Evolutionary conservation across 2,888 invertebrate genomes (phyloP), one percentile per base, ranked within the genome.

Genomic region (Epistrophella euchroma): DNA sequence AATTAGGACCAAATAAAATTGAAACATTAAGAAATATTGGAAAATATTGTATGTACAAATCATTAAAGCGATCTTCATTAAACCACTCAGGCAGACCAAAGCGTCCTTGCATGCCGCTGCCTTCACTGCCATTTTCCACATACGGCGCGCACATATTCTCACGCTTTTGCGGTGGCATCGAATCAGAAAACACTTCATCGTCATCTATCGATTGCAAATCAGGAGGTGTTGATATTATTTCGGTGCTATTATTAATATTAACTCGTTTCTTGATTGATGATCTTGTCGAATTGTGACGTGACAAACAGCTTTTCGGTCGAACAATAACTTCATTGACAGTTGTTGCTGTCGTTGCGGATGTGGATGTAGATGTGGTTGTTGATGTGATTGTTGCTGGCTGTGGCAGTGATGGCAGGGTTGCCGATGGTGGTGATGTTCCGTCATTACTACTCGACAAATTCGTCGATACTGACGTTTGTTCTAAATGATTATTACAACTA

Each of bases 141-240:
- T 94, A 94, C 0, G 93, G 93, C 4, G 93, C 93, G 86, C 93
- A 93, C 91, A 93, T 92, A 90, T 93, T 93, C 87, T 93, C 93
- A 56, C 93, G 92, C 77, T 92, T 91, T 68, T 92, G 91, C 13
- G 93, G 92, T 40, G 93, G 93, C 85, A 93, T 89, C 11, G 93
- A 93, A 88, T 93, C 93, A 68, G 93, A 92, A 91, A 95, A 95
- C 15, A 95, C 95, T 88, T 95, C 95, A 89, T 95, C 95, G 89
- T 95, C 95, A 84, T 93, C 93, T 47, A 89, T 89, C 15, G 87
- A 90, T 58, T 89, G 89, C 74, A 90, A 87, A 17, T 91, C 91
- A 40, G 92, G 90, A 43, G 92, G 90, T 68, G 92, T 90, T 84
- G 91, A 91, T 86, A 92, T 92, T 74, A 91, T 91, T 89, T 92